Base-by-base conservation (phyloP, 1,140 invertebrate species). In the Drosophila pandora region DNA sequence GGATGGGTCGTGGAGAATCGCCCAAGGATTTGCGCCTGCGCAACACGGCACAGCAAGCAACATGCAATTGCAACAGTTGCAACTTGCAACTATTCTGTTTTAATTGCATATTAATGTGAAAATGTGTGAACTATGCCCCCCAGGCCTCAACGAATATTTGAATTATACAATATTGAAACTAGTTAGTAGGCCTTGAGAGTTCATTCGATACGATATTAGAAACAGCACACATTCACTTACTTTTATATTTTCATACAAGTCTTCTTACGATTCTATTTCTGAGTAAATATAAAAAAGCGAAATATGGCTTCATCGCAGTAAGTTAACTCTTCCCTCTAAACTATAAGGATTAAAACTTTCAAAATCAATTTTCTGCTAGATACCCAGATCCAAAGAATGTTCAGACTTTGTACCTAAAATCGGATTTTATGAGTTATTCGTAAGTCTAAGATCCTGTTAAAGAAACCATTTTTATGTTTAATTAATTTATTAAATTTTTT, bases 11-110 rank as follows among this genome's bases (percentile, higher is more conserved):
- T 67, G 73, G 68, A 60, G 68, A 77, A 87, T 62, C 47, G 81
- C 81, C 80, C 71, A 30, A 59, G 82, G 81, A 60, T 68, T 64
- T 81, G 81, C 81, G 81, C 82, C 57, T 84, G 81, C 81, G 81
- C 82, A 85, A 9, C 62, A 41, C 37, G 45, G 45, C 61, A 54
- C 10, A n/a, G n/a, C 60, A 21, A 9, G 47, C 60, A 57, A 54
- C 48, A 22, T 17, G 41, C 41, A 59, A 28, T 49, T 58, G 13
- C 45, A 49, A 49, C 25, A 37, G 13, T 58, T 64, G 71, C 76
- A 84, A 63, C 62, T 80, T 80, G 72, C 79, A 76, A 71, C 77
- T 69, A 61, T 71, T 79, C 59, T 71, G 47, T 70, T 74, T 83
- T 79, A 83, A 75, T 79, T 82, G 54, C 68, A 71, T 58, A 70